phyloP scores from a whole-genome alignment of 2,797 vertebrate species.

The Buceros bicornis region DNA sequence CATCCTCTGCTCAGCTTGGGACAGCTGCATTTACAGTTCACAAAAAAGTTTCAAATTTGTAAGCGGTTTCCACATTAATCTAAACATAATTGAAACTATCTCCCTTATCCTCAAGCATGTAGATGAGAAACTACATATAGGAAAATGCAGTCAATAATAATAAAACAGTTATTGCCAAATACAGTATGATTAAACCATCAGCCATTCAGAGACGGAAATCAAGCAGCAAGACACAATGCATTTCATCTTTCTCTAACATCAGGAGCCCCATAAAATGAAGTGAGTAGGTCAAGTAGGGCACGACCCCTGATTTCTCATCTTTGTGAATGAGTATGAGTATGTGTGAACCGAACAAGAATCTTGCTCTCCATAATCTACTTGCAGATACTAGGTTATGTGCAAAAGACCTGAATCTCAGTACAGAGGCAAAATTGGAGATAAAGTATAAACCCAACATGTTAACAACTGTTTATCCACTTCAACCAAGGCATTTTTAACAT shows the following conservation, averaged over 20 bases:
- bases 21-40: slow-evolving; percentile 84
- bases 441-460: not conserved
- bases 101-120: not conserved
- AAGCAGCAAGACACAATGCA: not conserved
- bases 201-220: not conserved
- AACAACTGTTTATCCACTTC: not conserved
- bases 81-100: not conserved
- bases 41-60: slow-evolving; percentile 52
- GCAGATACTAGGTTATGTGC: not conserved
- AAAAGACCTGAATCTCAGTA: not conserved
- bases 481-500: not conserved
- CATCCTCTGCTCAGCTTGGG: slow-evolving; percentile 96
- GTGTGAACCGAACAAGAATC: not conserved
- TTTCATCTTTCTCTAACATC: not conserved
- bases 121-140: not conserved
- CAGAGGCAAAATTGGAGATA: not conserved
- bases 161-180: not conserved
- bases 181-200: not conserved
- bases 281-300: not conserved
- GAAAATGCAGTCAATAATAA: not conserved
- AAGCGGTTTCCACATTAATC: not conserved
- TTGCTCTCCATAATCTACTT: not conserved
- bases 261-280: not conserved
- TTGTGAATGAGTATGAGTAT: too few species aligned
- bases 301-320: not conserved